Evolutionary conservation across 2,113 vertebrate species (phyloP), one percentile per base, ranked within the genome.

Genomic region (Lagopus leucura): DNA sequence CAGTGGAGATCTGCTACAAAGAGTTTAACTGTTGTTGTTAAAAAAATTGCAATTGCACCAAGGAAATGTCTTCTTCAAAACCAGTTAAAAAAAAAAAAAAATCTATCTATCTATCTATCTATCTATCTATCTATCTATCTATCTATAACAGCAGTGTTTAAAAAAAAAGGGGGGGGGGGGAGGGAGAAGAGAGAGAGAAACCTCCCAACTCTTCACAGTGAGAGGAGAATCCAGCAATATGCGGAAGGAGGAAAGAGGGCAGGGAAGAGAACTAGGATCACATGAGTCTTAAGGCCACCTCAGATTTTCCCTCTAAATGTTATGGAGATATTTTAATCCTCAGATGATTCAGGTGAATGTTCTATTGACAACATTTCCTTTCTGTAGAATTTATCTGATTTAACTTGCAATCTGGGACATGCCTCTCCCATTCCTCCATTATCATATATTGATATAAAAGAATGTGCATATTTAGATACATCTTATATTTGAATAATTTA

Each of bases 1-100:
- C 98, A 98, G 97, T 95, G 97, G 98, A 99, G 98, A 98, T 98
- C 98, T 98, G 97, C 98, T 98, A 97, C 97, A 97, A 98, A 98
- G 97, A 98, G 97, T 98, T 98, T 98, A 98, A 97, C 96, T 97
- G 97, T 98, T 95, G 97, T 97, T 98, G 98, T 98, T 98, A 98
- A 98, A 97, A 97, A 98, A 97, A 97, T 71, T 98, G 98, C 97
- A 97, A 96, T 98, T 98, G 89, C 92, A 93, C 90, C 86, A 87
- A 92, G 90, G 84, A 97, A 97, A 97, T 93, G 34, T 89, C 90
- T 97, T 96, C 94, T 95, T 94, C 94, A 75, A 97, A 97, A 93
- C 94, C 91, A 90, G 93, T 43, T 43, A 79, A 96, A 95, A 94
- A 58, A 24, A 60, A 89, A 85, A 38, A 38, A 38, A 38, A 8